These are phyloP conservation scores for Griposia aprilina DNA, from an alignment of 2,888 invertebrate genomes.

Conservation along the genomic window DNA sequence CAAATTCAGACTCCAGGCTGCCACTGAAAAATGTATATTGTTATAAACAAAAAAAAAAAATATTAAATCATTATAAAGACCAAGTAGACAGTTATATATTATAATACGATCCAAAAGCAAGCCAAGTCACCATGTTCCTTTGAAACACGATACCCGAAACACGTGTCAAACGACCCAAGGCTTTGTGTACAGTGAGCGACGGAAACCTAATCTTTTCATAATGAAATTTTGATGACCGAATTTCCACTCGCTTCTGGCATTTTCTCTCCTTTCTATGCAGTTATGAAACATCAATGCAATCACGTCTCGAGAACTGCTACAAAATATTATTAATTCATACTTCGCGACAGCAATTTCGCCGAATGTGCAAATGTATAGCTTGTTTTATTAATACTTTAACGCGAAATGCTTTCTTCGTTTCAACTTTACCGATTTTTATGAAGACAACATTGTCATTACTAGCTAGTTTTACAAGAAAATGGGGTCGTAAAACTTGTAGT, in stretches of 20 bases:
- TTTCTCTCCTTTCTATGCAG: conserved; percentile 30
- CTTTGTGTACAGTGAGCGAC: not conserved
- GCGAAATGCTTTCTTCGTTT: conserved; percentile 28
- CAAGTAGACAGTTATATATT: not conserved
- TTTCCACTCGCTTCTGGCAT: conserved; percentile 31
- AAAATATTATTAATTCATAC: conserved; percentile 1
- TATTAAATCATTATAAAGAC: not conserved
- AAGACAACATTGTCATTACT: conserved; percentile 52
- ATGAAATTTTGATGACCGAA: conserved; percentile 54
- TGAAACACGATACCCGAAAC: conserved; percentile 13
- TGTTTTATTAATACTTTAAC: conserved; percentile 34
- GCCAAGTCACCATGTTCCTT: conserved; percentile 1
- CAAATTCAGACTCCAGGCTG: not conserved
- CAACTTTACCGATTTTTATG: conserved; percentile 57
- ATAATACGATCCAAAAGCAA: not conserved
- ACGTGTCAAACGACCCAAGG: conserved; percentile 17
- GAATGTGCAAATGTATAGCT: not conserved
- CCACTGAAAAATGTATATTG: not conserved
- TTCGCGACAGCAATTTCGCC: not conserved
- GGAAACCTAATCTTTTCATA: conserved; percentile 58
- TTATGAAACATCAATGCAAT: conserved; percentile 36
- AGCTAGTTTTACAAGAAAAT: conserved; percentile 36
- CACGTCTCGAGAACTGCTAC: not conserved
- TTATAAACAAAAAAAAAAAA: not conserved
- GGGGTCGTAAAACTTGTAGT: conserved; percentile 47